A percentile compares a stretch with the other conserved stretches of the same genome.
Conservation (phyloP, 2,113 vertebrate genomes). For the Sprattus sprattus region DNA sequence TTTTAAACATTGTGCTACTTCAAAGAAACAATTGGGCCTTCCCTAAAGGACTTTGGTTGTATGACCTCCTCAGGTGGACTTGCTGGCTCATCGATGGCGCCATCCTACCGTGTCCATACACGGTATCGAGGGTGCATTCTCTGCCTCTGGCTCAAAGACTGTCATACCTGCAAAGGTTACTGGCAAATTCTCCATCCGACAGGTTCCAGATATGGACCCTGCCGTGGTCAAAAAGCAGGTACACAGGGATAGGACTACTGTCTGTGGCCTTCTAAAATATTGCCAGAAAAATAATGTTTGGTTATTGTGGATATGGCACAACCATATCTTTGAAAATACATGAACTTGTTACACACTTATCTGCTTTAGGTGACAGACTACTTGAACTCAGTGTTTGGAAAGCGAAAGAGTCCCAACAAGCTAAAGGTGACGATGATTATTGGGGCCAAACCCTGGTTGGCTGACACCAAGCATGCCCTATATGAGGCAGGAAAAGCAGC, state of each 20-base stretch:
- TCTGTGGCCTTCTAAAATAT: not conserved
- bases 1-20: not conserved
- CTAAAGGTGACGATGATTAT: conserved; percentile 78
- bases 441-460: conserved; percentile 79
- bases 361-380: conserved; percentile 73
- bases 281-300: not conserved
- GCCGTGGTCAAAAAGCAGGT: conserved; percentile 81
- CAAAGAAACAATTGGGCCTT: too few relatives aligned
- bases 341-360: not conserved
- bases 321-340: not conserved
- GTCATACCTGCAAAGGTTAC: conserved; percentile 87
- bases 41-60: not conserved
- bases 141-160: conserved; percentile 80
- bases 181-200: conserved; percentile 90
- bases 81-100: conserved; percentile 84
- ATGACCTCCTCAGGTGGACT: conserved; percentile 74
- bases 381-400: conserved; percentile 78
- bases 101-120: conserved; percentile 88
- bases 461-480: conserved; percentile 66
- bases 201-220: conserved; percentile 85
- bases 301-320: not conserved
- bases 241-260: conserved; percentile 20
- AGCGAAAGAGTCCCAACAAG: conserved; percentile 83
- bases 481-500: conserved; percentile 83
- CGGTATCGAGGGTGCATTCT: conserved; percentile 87